Conservation (phyloP, 2,888 invertebrate species). For the Napeogenes inachia region DNA sequence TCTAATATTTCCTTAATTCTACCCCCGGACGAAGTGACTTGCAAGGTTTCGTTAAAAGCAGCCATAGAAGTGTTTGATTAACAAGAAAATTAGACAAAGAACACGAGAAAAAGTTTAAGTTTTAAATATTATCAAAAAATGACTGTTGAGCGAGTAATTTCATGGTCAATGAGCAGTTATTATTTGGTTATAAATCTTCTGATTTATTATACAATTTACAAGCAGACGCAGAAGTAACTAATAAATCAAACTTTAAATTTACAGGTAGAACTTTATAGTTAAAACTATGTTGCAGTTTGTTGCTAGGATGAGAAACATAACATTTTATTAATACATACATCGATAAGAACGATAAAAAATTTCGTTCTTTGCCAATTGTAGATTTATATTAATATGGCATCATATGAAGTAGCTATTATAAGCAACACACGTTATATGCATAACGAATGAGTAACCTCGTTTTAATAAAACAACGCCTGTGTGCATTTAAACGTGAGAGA, state of each 20-base stretch:
- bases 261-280: too few relatives aligned
- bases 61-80: conserved; percentile 18
- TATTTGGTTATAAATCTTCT: too few relatives aligned
- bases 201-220: too few relatives aligned
- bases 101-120: background rate
- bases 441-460: conserved; percentile 22
- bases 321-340: too few relatives aligned
- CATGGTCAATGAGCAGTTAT: too few relatives aligned
- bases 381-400: conserved; percentile 23
- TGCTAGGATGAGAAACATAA: too few relatives aligned
- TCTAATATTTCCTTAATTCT: background rate
- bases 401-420: conserved; percentile 17
- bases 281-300: too few relatives aligned
- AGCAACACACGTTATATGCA: conserved; percentile 19
- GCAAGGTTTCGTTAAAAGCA: conserved; percentile 26
- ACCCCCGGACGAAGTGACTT: conserved; percentile 19
- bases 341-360: too few relatives aligned
- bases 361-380: conserved; percentile 3
- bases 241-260: too few relatives aligned
- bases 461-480: conserved; percentile 16
- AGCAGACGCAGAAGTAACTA: too few relatives aligned
- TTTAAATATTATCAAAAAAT: too few relatives aligned
- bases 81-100: conserved; percentile 6
- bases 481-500: conserved; percentile 11
- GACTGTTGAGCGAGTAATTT: too few relatives aligned